phyloP scores from a whole-genome alignment of 2,797 vertebrate genomes.

The Sphaeramia orbicularis region DNA sequence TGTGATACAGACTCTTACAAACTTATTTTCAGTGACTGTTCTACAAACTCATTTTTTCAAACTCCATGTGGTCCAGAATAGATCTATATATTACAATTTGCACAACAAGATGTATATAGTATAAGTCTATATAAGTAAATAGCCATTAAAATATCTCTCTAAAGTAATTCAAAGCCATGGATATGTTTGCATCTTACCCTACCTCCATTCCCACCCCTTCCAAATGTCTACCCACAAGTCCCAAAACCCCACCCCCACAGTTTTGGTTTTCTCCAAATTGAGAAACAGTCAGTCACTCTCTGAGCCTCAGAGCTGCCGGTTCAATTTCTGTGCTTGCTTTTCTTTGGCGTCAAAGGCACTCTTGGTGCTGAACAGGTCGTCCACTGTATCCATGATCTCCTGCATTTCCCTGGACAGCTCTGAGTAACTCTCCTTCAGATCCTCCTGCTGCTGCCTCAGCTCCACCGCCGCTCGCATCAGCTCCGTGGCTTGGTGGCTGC shows the following conservation, averaged over 20 bases:
- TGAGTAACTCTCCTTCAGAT: conserved; percentile 85
- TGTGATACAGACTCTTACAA: neutral
- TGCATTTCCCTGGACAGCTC: conserved; percentile 83
- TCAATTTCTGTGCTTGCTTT: conserved; percentile 88
- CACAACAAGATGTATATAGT: conserved; percentile 6
- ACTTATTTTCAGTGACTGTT: neutral
- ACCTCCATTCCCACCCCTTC: conserved; percentile 12
- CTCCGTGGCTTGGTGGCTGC: conserved; percentile 86
- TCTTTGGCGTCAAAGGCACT: conserved; percentile 87
- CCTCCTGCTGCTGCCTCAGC: conserved; percentile 85
- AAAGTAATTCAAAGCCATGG: conserved; percentile 17
- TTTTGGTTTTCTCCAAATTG: conserved; percentile 8
- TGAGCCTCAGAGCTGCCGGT: conserved; percentile 83
- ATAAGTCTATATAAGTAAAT: neutral
- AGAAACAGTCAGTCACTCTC: conserved; percentile 12
- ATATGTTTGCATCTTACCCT: conserved; percentile 14
- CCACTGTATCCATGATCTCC: conserved; percentile 84
- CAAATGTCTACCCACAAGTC: conserved; percentile 20
- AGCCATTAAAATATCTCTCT: conserved; percentile 15
- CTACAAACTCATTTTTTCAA: neutral
- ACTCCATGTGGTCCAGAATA: neutral
- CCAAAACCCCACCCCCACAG: conserved; percentile 31
- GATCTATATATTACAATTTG: conserved; percentile 21
- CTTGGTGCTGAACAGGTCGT: conserved; percentile 85
- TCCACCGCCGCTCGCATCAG: conserved; percentile 82